Evolutionary conservation across 1,140 invertebrate genomes (phyloP).

Genomic region (Drusus annulatus): DNA sequence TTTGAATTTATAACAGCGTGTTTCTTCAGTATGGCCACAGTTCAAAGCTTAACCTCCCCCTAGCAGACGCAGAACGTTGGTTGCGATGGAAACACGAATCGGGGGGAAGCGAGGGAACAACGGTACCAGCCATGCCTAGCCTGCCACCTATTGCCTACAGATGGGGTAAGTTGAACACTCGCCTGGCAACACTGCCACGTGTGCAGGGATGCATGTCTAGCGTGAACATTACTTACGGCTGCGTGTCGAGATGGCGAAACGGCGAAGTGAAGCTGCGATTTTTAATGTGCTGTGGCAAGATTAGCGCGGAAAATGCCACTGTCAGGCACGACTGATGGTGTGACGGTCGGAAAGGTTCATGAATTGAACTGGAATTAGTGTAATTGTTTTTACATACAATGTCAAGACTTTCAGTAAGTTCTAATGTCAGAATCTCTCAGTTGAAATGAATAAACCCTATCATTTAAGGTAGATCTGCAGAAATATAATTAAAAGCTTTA

Average conservation of each 20-base stretch:
- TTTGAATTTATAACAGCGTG: no score
- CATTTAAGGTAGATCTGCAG: no score
- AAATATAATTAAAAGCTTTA: no score
- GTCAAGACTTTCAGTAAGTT: no score
- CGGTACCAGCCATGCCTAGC: conserved; percentile 1
- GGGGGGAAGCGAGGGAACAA: not conserved
- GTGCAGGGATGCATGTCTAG: conserved; percentile 20
- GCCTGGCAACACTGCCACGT: conserved; percentile 18
- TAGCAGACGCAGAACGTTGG: not conserved
- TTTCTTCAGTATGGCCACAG: no score
- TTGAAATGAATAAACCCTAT: no score
- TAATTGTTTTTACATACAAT: no score
- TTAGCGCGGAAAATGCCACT: conserved; percentile 2
- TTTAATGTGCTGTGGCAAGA: not conserved
- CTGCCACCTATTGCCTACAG: not conserved
- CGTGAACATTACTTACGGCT: not conserved
- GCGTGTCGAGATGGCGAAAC: not conserved
- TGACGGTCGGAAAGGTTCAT: no score
- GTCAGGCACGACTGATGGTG: not conserved
- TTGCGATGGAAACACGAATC: conserved; percentile 11
- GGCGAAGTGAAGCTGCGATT: conserved; percentile 24
- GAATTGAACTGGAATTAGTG: no score
- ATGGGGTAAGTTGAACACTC: not conserved
- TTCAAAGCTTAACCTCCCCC: no score
- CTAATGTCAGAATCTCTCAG: no score